phyloP scores from a whole-genome alignment of 2,113 vertebrate species.

The Centrocercus urophasianus region DNA sequence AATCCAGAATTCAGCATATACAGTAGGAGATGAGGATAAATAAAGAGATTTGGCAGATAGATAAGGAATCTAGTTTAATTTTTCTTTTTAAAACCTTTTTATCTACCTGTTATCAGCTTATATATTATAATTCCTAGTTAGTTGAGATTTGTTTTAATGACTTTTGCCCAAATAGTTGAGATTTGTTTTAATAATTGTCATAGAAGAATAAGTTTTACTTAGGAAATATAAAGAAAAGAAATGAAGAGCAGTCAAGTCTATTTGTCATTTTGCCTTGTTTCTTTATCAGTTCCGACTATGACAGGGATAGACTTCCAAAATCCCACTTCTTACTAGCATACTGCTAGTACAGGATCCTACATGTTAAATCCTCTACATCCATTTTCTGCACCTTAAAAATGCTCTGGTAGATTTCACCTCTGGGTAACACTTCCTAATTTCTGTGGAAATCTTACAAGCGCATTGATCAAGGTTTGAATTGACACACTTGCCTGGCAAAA shows the following conservation, averaged over 20 bases:
- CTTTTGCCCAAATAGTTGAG: neutral
- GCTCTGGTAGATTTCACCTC: neutral
- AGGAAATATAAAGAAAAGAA: neutral
- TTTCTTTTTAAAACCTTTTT: neutral
- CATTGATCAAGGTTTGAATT: neutral
- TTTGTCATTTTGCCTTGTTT: neutral
- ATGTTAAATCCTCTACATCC: neutral
- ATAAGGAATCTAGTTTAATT: neutral
- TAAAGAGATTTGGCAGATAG: neutral
- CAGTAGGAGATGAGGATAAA: neutral
- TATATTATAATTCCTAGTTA: neutral
- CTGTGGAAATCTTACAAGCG: neutral
- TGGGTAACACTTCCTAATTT: neutral
- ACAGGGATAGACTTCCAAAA: neutral
- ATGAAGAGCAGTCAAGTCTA: neutral
- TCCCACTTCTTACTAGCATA: neutral
- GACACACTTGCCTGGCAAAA: neutral
- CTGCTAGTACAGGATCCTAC: too few species aligned
- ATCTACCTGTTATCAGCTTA: neutral
- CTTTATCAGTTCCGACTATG: neutral
- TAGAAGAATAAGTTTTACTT: neutral
- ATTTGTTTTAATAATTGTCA: neutral
- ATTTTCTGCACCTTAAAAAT: neutral
- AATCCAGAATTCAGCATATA: neutral
- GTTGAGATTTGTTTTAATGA: neutral